Base-by-base conservation (phyloP, 1,140 invertebrate genomes). In the Listronotus oregonensis region DNA sequence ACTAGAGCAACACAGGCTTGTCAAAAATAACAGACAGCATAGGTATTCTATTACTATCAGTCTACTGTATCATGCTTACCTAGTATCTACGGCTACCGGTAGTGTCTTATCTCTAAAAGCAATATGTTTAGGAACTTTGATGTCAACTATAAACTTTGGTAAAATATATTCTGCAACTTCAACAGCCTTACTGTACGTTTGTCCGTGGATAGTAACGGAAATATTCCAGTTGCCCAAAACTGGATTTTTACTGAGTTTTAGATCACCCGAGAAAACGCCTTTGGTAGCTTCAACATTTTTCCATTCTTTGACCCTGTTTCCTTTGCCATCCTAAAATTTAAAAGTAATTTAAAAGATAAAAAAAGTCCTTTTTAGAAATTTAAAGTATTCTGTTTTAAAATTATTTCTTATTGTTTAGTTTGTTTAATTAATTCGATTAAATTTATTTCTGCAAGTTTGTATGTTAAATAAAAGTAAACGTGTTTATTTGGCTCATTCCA, bases 191-290 rank as follows among this genome's bases (percentile, higher is more conserved):
- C 85, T 85, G 70, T 88, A 91, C 0, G 80, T 86, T 78, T 90
- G 87, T 64, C 84, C 85, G 15, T 81, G 80, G 11, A 78, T 68
- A 4, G 76, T 79, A 17, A 85, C 79, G 40, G 85, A 85, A 54
- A 98, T 92, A 43, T 85, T 90, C 95, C 96, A 98, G 70, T 89
- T 86, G n/a, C 95, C 96, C 7, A 97, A 81, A n/a, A 94, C 89
- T 0, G 95, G 94, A 61, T 90, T 88, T 15, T 89, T 83, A 6
- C 93, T 93, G 1, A 98, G 78, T 68, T 89, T 85, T 0, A 97
- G 77, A 71, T 97, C 90, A 0, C 85, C 86, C 1, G 87, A 85
- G 71, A 92, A 93, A 2, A 95, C 86, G 6, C 94, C 94, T 66
- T 87, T 85, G 17, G 85, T 87, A 14, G 91, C 79, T 17, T 87